Evolutionary conservation across 2,888 invertebrate species (phyloP).

Genomic region (Smittia sp.): DNA sequence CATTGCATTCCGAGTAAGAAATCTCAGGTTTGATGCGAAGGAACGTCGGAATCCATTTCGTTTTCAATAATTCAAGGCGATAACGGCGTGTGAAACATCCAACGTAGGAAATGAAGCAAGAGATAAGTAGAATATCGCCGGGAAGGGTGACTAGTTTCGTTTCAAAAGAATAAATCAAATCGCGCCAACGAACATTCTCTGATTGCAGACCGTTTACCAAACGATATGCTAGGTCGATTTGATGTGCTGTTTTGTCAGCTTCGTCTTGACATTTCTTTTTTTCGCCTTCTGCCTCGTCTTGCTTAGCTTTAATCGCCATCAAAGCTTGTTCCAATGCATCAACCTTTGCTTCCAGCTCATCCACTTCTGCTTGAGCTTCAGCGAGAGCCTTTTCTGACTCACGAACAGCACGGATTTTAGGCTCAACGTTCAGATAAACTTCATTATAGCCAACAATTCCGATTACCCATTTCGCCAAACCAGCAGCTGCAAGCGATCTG

Average conservation of each 20-base stretch:
- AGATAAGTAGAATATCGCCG: constrained; percentile 83
- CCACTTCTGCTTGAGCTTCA: constrained; percentile 76
- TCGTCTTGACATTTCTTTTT: constrained; percentile 90
- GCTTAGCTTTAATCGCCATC: constrained; percentile 72
- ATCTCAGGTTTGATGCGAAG: constrained; percentile 69
- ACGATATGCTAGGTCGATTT: constrained; percentile 88
- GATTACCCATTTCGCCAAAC: constrained; percentile 91
- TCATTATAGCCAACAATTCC: constrained; percentile 88
- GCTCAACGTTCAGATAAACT: constrained; percentile 88
- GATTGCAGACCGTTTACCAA: constrained; percentile 89
- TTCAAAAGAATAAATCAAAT: constrained; percentile 52
- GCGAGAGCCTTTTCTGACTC: constrained; percentile 81
- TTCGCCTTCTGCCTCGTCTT: constrained; percentile 79
- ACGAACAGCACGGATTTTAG: constrained; percentile 80
- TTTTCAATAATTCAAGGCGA: constrained; percentile 71
- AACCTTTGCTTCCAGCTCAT: constrained; percentile 70
- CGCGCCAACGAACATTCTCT: constrained; percentile 82
- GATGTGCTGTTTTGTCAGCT: constrained; percentile 84
- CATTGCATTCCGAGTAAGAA: constrained; percentile 73
- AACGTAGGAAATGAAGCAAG: constrained; percentile 92
- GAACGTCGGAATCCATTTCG: constrained; percentile 80
- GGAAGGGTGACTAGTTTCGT: constrained; percentile 74
- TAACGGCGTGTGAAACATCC: constrained; percentile 89
- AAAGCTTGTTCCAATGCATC: constrained; percentile 71
- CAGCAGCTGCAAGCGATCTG: constrained; percentile 89